Percentiles rank a stretch among this genome's conserved stretches.
These are phyloP conservation scores for Podiceps cristatus DNA, from an alignment of 2,113 vertebrate species.

Conservation along the genomic window DNA sequence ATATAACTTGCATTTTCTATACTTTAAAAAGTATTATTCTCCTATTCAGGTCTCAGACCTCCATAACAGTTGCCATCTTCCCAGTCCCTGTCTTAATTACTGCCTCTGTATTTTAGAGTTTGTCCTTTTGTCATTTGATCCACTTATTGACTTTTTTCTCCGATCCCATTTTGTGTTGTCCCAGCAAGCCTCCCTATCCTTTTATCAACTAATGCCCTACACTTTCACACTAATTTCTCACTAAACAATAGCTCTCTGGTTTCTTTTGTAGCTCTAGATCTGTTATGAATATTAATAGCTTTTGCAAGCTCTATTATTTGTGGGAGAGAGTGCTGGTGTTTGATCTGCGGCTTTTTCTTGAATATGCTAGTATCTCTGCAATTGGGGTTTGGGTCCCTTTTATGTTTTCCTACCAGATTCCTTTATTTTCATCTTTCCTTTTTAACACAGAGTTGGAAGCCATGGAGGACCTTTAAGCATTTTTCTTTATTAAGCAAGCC, in stretches of 20 bases:
- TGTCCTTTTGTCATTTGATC: conserved; percentile 46
- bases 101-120: conserved; percentile 16
- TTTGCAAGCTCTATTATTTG: conserved; percentile 75
- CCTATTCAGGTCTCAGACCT: neutral
- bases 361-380: conserved; percentile 52
- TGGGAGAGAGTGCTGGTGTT: conserved; percentile 65
- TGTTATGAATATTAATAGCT: conserved; percentile 82
- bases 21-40: neutral
- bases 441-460: conserved; percentile 50
- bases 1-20: neutral
- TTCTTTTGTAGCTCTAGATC: conserved; percentile 76
- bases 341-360: conserved; percentile 74
- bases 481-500: conserved; percentile 72
- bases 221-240: conserved; percentile 68
- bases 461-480: conserved; percentile 64
- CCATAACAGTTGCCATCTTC: neutral
- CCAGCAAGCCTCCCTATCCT: conserved; percentile 51
- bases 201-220: conserved; percentile 74
- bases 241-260: conserved; percentile 73
- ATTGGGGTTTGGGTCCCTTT: conserved; percentile 54
- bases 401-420: conserved; percentile 63
- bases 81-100: conserved; percentile 13
- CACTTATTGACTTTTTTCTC: conserved; percentile 55
- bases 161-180: conserved; percentile 26
- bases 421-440: conserved; percentile 59